phyloP scores from a whole-genome alignment of 2,113 vertebrate species.

The Crocuta crocuta region DNA sequence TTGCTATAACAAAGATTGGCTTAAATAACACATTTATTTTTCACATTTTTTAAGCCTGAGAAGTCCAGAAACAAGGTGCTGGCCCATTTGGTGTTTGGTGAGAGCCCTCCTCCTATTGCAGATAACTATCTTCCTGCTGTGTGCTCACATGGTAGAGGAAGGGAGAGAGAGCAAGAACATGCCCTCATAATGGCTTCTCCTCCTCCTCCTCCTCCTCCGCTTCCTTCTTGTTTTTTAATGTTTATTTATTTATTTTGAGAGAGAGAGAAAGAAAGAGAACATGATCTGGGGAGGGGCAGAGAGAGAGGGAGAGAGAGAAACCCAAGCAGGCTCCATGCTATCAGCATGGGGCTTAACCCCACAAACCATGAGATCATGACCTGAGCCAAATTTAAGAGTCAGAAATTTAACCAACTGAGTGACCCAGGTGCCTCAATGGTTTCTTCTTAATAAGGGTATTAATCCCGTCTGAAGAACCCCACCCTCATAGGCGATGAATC shows the following conservation, averaged over 20 bases:
- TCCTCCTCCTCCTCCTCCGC: neutral
- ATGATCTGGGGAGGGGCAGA: no score
- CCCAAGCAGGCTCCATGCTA: no score
- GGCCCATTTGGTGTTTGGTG: neutral
- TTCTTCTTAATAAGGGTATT: neutral
- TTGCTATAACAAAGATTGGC: neutral
- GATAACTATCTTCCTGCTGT: neutral
- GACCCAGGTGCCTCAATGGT: neutral
- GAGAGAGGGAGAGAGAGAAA: no score
- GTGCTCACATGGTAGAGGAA: neutral
- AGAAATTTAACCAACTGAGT: no score
- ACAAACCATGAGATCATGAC: no score
- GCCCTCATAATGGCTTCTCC: neutral
- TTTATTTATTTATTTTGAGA: no score
- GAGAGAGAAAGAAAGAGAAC: no score
- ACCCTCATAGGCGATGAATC: neutral
- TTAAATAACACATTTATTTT: neutral
- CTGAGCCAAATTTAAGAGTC: no score
- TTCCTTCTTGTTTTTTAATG: no score
- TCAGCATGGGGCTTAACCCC: no score
- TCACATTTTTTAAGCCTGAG: neutral
- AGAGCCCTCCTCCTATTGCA: neutral
- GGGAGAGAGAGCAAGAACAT: neutral
- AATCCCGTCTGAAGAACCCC: neutral
- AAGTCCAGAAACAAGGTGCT: neutral